Base-by-base conservation (phyloP, 2,113 vertebrate species). In the Oenanthe melanoleuca region DNA sequence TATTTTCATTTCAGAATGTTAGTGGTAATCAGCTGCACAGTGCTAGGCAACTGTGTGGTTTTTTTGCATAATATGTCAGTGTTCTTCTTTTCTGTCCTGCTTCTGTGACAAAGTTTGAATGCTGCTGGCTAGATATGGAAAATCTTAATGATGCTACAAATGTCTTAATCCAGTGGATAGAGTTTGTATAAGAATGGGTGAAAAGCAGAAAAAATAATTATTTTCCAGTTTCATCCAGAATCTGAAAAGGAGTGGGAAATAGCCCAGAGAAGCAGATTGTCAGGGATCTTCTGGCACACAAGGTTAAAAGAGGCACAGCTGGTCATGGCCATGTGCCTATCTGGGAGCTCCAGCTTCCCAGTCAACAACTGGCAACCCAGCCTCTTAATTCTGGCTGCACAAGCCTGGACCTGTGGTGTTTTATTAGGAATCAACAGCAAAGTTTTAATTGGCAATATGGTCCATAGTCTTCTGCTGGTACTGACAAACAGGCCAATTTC, bases 1-100 rank as follows among this genome's bases (percentile, higher is more conserved):
- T 80, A 77, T 81, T 95, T 92, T 89, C 26, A 64, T 89, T 93
- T 84, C 60, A 71, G 78, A 85, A 89, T 72, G 16, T 66, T 73
- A 66, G 47, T 77, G 29, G 25, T 66, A 66, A 77, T 90, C 50
- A 90, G 55, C 74, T 70, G 56, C 73, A 56, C 45, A 63, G 50
- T 85, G 66, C 66, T 77, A 72, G 57, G 53, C 44, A 71, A 74
- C 79, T 89, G 7, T 17, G 25, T 61, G 37, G 5, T 4, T 10
- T 20, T 94, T 83, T 88, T 78, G 47, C 50, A 91, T 80, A 82
- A 59, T 47, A 60, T 40, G 15, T 6, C 33, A 80, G 11, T 59
- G 61, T 28, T 63, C 49, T 83, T 80, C 52, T 91, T 81, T 87
- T 49, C 78, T 79, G 65, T 38, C 34, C 44, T 79, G 31, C 25